Evolutionary conservation across 2,888 invertebrate species (phyloP), one percentile per base, ranked within the genome.

Genomic region (Gymnosoma rotundatum): DNA sequence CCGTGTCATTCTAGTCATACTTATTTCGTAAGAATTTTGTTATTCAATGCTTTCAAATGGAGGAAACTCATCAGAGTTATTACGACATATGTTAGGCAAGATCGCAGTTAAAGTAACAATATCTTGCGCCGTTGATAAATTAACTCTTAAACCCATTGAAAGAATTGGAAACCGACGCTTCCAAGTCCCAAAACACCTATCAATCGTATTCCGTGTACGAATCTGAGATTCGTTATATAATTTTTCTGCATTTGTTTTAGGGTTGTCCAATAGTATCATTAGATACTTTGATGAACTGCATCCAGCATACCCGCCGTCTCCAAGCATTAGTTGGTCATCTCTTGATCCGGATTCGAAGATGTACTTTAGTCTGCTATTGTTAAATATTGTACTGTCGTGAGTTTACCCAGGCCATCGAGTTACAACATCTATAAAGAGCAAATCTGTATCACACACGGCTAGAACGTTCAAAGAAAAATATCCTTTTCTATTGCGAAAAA

Each of bases 371-470:
- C 74, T 52, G 20, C 74, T 74, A 38, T 74, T 74, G 38, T 74
- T 60, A 38, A 60, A 63, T 50, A 73, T 52, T 36, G 73, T 73
- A 36, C 72, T 52, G 25, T 85, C 76, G 48, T 85, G 83, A 20
- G 73, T 42, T 61, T 76, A 76, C 45, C 79, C 79, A 10, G 73
- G 83, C 79, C 79, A 84, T n/a, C 79, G 80, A 18, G 73, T 69
- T n/a, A 73, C 61, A 10, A 63, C 45, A 63, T 61, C 50, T 48
- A 48, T 73, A 25, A 74, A 74, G 36, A 21, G 50, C 32, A 78
- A 45, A 69, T 69, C 60, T 25, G 25, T 4, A 25, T 8, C 42
- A 52, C 78, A 78, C 52, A 78, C 54, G 20, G 61, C 78, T 70
- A 64, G 56, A 21, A 78, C 38, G 38, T 38, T 38, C 12, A 38